Conservation (phyloP, 2,113 vertebrate species). For the Caretta caretta region DNA sequence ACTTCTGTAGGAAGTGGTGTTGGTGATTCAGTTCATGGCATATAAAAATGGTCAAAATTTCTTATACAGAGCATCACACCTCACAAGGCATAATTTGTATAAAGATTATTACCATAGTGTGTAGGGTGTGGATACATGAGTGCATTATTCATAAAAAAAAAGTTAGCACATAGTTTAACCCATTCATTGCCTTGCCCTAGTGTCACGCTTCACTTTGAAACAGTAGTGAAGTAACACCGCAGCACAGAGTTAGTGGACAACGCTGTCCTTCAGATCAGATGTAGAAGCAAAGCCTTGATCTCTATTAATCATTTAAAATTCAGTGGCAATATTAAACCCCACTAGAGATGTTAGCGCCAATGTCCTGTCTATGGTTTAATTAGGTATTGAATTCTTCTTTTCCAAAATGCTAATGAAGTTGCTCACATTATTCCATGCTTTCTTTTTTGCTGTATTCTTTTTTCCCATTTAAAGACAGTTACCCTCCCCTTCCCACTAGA, state of each 20-base stretch:
- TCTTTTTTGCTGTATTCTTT: background rate
- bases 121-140: too few species aligned
- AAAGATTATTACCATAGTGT: too few species aligned
- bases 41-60: background rate
- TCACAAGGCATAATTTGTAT: too few species aligned
- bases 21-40: background rate
- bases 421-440: background rate
- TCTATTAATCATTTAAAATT: background rate
- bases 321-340: background rate
- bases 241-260: background rate
- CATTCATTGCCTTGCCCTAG: background rate
- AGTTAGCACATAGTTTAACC: background rate
- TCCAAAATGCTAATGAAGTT: fast-evolving
- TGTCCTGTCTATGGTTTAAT: background rate
- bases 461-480: background rate
- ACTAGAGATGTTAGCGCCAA: background rate
- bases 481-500: background rate
- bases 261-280: background rate
- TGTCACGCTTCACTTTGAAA: background rate
- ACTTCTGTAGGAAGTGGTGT: background rate
- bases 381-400: background rate
- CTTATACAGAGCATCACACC: too few species aligned
- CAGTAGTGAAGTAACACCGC: background rate
- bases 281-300: background rate
- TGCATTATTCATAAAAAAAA: background rate